Evolutionary conservation across 2,113 vertebrate species (phyloP), one percentile per base, ranked within the genome.

Genomic region (Scolopax mira): DNA sequence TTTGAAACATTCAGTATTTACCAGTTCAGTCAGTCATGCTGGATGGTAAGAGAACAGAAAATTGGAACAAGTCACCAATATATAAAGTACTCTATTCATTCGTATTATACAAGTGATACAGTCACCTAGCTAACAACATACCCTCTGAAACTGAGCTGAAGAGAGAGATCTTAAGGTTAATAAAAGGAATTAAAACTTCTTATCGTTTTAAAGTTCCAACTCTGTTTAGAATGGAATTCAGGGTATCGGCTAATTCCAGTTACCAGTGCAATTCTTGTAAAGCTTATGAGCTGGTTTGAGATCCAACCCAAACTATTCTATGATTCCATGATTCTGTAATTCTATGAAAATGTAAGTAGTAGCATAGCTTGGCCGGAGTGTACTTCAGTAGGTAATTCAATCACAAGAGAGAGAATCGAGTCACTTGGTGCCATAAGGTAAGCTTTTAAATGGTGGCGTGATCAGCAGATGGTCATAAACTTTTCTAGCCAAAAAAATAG

Each of bases 361-460:
- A 46, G n/a, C 37, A 19, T 0, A 70, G 37, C 0, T 1, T n/a
- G 41, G 42, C 46, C 61, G 70, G 37, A 55, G 30, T 5, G 13
- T 7, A 31, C 27, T n/a, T 65, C 23, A 11, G 22, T 1, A 90
- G 42, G 41, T 8, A 81, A 58, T 48, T 89, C 60, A 84, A 18
- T 54, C 64, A 73, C 14, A 70, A 8, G 51, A 86, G 51, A 54
- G 55, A 88, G 60, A 89, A 92, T 5, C 2, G 4, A 86, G 25
- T 44, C 69, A 70, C 44, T 61, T 14, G 30, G 1, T 0, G 1
- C 33, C 58, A 80, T 11, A 44, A 84, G 15, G 6, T 27, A 57
- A 80, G 22, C 8, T 80, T 70, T 73, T 22, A 57, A 86, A 57
- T 23, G 28, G 22, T 23, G 37, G 15, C 44, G 18, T 14, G 30